Base-by-base conservation (phyloP, 2,797 vertebrate species). In the Pangasius macronema region DNA sequence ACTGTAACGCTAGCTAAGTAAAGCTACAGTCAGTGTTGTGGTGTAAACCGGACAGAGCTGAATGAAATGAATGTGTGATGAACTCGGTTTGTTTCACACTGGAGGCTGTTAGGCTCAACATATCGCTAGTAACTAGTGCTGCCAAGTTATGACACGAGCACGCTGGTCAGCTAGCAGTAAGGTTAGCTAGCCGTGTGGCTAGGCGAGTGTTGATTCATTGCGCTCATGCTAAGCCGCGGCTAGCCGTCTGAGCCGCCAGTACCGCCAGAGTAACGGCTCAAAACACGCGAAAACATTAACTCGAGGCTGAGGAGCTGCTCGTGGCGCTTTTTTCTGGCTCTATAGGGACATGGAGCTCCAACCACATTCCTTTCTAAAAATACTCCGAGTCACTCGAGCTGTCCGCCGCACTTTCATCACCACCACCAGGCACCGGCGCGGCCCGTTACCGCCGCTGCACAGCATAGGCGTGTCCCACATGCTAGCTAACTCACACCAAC, bases 391-490 rank as follows among this genome's bases (percentile, higher is more conserved):
- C 90, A 90, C 83, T 82, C 55, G 86, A 87, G 89, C 90, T 33
- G 79, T 22, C 39, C 51, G 59, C 84, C 39, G 55, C 68, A 84
- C 70, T 55, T 83, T 36, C 61, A 85, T 36, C 55, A 87, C 33
- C 65, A 87, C 33, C 65, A 73, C 42, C 51, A 65, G 72, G 16
- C 63, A 83, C 80, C 86, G 90, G 93, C 93, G 91, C 90, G 92
- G 93, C 91, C 87, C 90, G 90, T 85, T 72, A 72, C 83, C 80
- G 89, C 89, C 67, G 65, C 86, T 88, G 84, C 88, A 90, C 89
- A 88, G 87, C 91, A 94, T 94, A 96, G 96, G 95, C 95, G 95
- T 95, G 95, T 92, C 93, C 94, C 92, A 80, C 80, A 88, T 90
- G 30, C 83, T 89, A 90, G 89, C 85, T 73, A 22, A 1, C 39